Evolutionary conservation across 37 sponge, comb jelly and placozoan genomes (phyloP).

Genomic region (Cliona cf. orientalis): DNA sequence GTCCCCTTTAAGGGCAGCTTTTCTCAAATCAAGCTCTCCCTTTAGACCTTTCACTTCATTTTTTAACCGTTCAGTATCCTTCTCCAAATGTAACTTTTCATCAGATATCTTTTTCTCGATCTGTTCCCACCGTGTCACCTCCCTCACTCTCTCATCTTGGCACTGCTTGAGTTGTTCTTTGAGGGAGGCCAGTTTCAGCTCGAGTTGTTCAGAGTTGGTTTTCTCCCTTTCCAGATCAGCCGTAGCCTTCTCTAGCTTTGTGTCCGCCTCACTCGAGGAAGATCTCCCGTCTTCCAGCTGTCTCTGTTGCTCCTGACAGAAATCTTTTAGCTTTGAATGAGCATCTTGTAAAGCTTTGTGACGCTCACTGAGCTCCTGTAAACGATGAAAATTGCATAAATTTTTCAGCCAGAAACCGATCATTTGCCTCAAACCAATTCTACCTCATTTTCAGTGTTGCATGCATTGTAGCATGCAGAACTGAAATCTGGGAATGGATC

Average conservation of each 20-base stretch:
- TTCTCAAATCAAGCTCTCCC: neutral
- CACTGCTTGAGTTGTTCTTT: constrained; percentile 1
- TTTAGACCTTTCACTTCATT: constrained; percentile 3
- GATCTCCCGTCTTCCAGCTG: neutral
- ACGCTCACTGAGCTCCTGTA: constrained; percentile 12
- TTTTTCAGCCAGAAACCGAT: too few relatives aligned
- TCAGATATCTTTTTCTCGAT: neutral
- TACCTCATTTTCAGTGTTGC: too few relatives aligned
- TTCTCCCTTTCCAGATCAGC: neutral
- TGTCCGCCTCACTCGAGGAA: neutral
- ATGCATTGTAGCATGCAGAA: too few relatives aligned
- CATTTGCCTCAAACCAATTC: too few relatives aligned
- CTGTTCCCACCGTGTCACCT: neutral
- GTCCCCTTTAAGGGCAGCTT: neutral
- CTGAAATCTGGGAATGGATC: too few relatives aligned
- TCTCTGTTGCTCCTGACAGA: constrained; percentile 5
- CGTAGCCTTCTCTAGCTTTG: neutral
- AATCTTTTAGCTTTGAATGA: constrained; percentile 25
- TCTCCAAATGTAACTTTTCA: constrained; percentile 1
- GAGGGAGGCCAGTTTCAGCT: neutral
- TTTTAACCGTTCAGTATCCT: constrained; percentile 28
- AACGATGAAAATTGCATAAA: too few relatives aligned
- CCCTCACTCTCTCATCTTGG: neutral
- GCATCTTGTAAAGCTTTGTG: constrained; percentile 10
- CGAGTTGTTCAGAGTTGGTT: neutral